phyloP scores from a whole-genome alignment of 2,888 invertebrate species.

The Agrochola lota region DNA sequence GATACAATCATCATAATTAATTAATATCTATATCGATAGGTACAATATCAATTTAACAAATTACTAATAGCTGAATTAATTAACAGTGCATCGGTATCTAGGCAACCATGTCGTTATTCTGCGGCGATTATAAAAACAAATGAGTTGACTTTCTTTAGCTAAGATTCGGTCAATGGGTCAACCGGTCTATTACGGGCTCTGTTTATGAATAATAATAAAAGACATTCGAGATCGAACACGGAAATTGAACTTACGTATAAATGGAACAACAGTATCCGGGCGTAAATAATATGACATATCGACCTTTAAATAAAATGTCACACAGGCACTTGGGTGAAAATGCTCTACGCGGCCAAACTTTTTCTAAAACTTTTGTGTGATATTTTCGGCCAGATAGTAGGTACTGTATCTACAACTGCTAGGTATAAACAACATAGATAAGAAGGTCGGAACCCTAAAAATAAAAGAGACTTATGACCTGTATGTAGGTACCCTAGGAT shows the following conservation, averaged over 20 bases:
- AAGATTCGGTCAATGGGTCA: conserved; percentile 67
- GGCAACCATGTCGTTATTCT: conserved; percentile 44
- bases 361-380: neutral
- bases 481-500: neutral
- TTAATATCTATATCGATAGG: neutral
- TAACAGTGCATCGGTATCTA: conserved; percentile 41
- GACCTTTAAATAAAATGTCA: neutral
- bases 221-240: conserved; percentile 44
- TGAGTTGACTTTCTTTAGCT: conserved; percentile 63
- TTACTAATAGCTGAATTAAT: conserved; percentile 26
- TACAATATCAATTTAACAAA: conserved; percentile 15
- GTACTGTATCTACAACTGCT: neutral
- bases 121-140: conserved; percentile 53
- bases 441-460: neutral
- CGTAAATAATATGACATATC: neutral
- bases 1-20: neutral
- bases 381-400: neutral
- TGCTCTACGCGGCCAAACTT: neutral
- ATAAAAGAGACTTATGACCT: neutral
- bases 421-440: neutral
- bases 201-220: conserved; percentile 53
- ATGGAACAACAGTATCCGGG: neutral
- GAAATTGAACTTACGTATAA: conserved; percentile 23
- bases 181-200: conserved; percentile 53
- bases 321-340: too few relatives aligned